Evolutionary conservation across 2,797 vertebrate species (phyloP), one percentile per base, ranked within the genome.

Genomic region (Mus spretus): DNA sequence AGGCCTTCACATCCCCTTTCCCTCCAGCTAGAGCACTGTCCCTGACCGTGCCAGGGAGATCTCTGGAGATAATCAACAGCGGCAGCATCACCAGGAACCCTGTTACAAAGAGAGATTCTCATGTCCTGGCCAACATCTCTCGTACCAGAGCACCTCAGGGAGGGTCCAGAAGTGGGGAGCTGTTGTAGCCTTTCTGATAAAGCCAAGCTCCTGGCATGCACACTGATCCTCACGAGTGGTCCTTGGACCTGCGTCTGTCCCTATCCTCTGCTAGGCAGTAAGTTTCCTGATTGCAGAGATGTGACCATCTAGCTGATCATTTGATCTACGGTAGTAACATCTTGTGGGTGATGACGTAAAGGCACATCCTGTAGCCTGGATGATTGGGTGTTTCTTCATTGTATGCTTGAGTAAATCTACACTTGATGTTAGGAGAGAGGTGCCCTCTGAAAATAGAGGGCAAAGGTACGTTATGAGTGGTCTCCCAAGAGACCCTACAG

Each of bases 191-290:
- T 14, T 50, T n/a, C 47, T 44, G 15, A 34, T 1, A 22, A 2
- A 67, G 4, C 55, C 12, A 50, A 26, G 15, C 92, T 63, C 17
- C n/a, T 40, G 17, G 44, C 15, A 0, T 5, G 57, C 2, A 26
- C n/a, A 10, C 34, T 74, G 22, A 31, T 31, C 31, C 0, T 0
- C 34, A 8, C 6, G 3, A 75, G 47, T 0, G 10, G 44, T 4
- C 14, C 50, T 47, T 20, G 53, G 20, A 34, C 13, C 24, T 28
- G 63, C 34, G 4, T 59, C n/a, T 72, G 14, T 31, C 70, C 82
- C 65, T 5, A 26, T 0, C 6, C 47, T 28, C 20, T 40, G 55
- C n/a, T 20, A 10, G 70, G 37, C 70, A 34, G 1, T 8, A 22
- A 61, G 59, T 57, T 53, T 28, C 47, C 31, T 72, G 31, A 1